These are phyloP conservation scores for Cyrtorhinus lividipennis DNA, from an alignment of 1,140 invertebrate genomes.

Conservation along the genomic window DNA sequence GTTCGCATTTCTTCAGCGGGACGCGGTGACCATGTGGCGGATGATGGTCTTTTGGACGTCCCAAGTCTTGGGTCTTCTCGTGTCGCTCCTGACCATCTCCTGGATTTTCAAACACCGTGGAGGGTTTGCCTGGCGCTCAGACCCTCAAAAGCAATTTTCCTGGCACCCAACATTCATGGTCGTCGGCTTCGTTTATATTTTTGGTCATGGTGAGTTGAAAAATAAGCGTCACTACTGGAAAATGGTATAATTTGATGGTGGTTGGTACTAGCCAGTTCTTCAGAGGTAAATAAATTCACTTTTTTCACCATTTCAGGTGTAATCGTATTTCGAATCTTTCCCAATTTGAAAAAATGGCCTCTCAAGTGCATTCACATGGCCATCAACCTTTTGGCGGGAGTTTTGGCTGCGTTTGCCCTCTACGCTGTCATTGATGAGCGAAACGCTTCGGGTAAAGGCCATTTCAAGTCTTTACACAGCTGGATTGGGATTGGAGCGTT, in stretches of 20 bases:
- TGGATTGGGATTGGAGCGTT: slow-evolving; percentile 68
- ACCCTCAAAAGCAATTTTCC: slow-evolving; percentile 26
- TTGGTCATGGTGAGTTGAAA: slow-evolving; percentile 7
- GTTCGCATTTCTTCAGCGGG: too few relatives aligned
- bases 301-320: slow-evolving; percentile 64
- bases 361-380: slow-evolving; percentile 62
- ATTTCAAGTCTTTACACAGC: slow-evolving; percentile 69
- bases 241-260: background rate
- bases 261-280: too few relatives aligned
- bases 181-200: slow-evolving; percentile 5
- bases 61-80: slow-evolving; percentile 5
- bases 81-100: slow-evolving; percentile 25
- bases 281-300: too few relatives aligned
- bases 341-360: slow-evolving; percentile 52
- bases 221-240: background rate
- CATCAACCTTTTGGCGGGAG: slow-evolving; percentile 39
- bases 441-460: slow-evolving; percentile 36
- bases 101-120: slow-evolving; percentile 32
- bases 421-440: slow-evolving; percentile 33
- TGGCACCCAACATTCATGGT: slow-evolving; percentile 13
- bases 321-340: slow-evolving; percentile 63
- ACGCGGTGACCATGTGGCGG: slow-evolving; percentile 24
- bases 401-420: slow-evolving; percentile 44
- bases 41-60: slow-evolving; percentile 6
- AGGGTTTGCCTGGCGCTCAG: slow-evolving; percentile 27